Percentiles rank a stretch among this genome's conserved stretches.
Conservation (phyloP, 2,888 invertebrate genomes). For the Cepaea hortensis region DNA sequence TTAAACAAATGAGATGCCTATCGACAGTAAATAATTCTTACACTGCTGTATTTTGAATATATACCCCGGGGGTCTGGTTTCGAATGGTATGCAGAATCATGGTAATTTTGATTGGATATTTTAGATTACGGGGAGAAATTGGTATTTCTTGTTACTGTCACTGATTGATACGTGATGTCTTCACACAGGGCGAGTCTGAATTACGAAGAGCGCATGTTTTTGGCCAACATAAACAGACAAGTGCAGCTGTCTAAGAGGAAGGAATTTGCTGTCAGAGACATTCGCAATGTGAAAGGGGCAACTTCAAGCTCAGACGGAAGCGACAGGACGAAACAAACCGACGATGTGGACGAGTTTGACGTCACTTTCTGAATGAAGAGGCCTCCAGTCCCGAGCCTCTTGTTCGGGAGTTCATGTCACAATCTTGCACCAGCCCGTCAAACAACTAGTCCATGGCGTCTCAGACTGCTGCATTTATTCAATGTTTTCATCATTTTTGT, state of each 20-base stretch:
- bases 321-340: slow-evolving; percentile 30
- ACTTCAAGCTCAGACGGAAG: slow-evolving; percentile 25
- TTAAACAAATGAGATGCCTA: no score
- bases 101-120: no score
- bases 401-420: neutral
- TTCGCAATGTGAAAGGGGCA: slow-evolving; percentile 36
- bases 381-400: neutral
- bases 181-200: slow-evolving; percentile 29
- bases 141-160: no score
- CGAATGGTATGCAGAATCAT: no score
- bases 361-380: slow-evolving; percentile 1
- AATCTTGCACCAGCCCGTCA: neutral
- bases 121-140: no score
- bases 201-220: slow-evolving; percentile 44
- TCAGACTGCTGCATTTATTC: neutral
- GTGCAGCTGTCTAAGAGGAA: slow-evolving; percentile 39
- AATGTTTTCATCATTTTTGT: neutral
- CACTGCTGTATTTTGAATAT: no score
- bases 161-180: neutral
- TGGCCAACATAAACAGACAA: slow-evolving; percentile 47
- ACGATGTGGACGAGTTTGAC: slow-evolving; percentile 37
- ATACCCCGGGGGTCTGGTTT: no score
- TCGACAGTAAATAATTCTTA: no score
- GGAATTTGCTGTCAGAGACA: slow-evolving; percentile 43
- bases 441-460: neutral